Evolutionary conservation across 2,113 vertebrate genomes (phyloP), one percentile per base, ranked within the genome.

Genomic region (Alosa alosa): DNA sequence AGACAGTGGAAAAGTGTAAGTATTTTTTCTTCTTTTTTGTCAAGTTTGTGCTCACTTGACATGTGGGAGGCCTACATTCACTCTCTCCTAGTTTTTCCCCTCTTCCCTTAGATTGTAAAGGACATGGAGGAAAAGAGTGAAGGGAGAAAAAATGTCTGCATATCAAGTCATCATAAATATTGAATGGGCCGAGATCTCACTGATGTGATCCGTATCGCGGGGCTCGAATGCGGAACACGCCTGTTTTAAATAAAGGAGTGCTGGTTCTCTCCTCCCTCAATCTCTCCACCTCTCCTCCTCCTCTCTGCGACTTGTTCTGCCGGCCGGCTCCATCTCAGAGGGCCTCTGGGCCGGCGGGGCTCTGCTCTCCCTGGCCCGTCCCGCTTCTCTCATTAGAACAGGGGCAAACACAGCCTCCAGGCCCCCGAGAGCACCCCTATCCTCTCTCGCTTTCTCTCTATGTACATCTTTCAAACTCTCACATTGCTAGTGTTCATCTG

Each of bases 321-420:
- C 10, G 25, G 25, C 4, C 68, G 25, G 25, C 13, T 75, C 9
- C 31, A 39, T 31, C 68, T 31, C 68, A 36, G 25, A 75, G 68
- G 68, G 11, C 68, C 68, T 4, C 3, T 31, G 25, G 25, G 68
- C 68, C 25, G 10, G 68, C 8, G 68, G 68, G 68, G 31, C 15
- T 75, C 50, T 89, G 88, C 86, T 89, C 88, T 90, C 90, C 82
- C 89, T 89, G 89, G 90, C 91, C 93, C 91, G 90, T 94, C 93
- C 93, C 92, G 87, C 89, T 91, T 91, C 93, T 94, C 94, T 95
- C 93, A 95, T 95, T 95, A 95, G 93, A 89, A 91, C 89, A 89
- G 91, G 89, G 91, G 90, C 91, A 89, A 90, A 86, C 93, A 92
- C 92, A 92, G 92, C 89, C 91, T 91, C 91, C 88, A 91, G 91